A percentile compares a stretch with the other conserved stretches of the same genome.
These are phyloP conservation scores for Gibbula magus DNA, from an alignment of 2,888 invertebrate genomes.

Conservation along the genomic window DNA sequence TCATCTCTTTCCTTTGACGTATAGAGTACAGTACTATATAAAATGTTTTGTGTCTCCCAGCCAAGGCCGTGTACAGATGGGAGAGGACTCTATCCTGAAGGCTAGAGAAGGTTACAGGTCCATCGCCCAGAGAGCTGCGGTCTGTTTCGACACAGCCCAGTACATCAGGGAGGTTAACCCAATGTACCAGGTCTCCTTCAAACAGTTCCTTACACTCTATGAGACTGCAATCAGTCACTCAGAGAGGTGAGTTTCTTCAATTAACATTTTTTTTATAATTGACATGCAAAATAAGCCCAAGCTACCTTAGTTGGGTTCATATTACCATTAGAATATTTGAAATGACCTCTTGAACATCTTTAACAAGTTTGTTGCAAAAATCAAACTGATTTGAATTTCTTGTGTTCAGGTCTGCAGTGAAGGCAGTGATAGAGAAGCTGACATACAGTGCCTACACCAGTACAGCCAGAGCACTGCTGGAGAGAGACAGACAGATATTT, in stretches of 20 bases:
- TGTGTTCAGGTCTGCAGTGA: conserved; percentile 64
- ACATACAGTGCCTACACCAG: conserved; percentile 65
- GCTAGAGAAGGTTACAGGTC: conserved; percentile 70
- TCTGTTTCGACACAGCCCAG: conserved; percentile 73
- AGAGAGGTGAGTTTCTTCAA: conserved; percentile 66
- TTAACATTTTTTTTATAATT: not conserved
- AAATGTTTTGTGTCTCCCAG: conserved; percentile 42
- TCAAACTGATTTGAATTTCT: too few relatives aligned
- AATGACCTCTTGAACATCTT: too few relatives aligned
- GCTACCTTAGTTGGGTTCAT: too few relatives aligned
- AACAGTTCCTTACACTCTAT: conserved; percentile 68
- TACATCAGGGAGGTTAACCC: conserved; percentile 71
- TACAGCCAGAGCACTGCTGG: conserved; percentile 65
- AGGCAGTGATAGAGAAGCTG: conserved; percentile 71
- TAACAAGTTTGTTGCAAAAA: not conserved
- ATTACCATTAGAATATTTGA: too few relatives aligned
- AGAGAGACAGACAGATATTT: conserved; percentile 70
- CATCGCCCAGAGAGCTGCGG: conserved; percentile 72
- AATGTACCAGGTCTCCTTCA: conserved; percentile 72
- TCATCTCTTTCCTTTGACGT: too few relatives aligned
- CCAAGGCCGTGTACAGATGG: conserved; percentile 66
- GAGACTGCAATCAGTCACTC: conserved; percentile 73
- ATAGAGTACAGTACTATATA: not conserved
- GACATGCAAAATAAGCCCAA: too few relatives aligned
- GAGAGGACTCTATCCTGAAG: conserved; percentile 65